phyloP scores from a whole-genome alignment of 2,888 invertebrate species.

The Drosophila stalkeri region DNA sequence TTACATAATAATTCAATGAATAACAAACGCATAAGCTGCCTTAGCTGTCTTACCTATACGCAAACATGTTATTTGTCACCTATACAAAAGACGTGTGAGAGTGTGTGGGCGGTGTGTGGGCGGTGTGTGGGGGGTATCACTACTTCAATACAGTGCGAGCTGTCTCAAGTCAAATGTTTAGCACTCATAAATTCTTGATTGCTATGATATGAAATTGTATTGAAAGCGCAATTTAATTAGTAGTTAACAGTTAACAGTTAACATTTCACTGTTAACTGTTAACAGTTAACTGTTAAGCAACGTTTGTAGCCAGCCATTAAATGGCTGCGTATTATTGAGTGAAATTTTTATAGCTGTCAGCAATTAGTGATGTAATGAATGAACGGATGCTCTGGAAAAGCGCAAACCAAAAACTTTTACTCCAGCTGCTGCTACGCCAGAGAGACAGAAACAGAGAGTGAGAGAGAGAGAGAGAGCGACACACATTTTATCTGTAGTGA shows the following conservation, averaged over 20 bases:
- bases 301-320: not conserved
- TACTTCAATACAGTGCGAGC: too few relatives aligned
- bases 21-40: constrained; percentile 51
- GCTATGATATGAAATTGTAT: not conserved
- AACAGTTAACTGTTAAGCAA: not conserved
- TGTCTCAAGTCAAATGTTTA: not conserved
- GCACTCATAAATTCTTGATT: not conserved
- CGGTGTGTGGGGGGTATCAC: too few relatives aligned
- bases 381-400: not conserved
- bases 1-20: constrained; percentile 71
- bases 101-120: not conserved
- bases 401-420: constrained; percentile 18
- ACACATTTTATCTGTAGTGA: not conserved
- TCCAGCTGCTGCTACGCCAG: constrained; percentile 34
- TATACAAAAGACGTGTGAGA: not conserved
- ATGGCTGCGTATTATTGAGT: constrained; percentile 35
- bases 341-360: constrained; percentile 40
- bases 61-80: constrained; percentile 43
- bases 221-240: not conserved
- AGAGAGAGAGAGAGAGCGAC: not conserved
- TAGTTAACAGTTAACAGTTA: not conserved
- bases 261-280: not conserved
- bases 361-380: constrained; percentile 24
- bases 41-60: not conserved
- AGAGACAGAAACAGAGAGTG: constrained; percentile 5